These are phyloP conservation scores for Poicephalus meyeri DNA, from an alignment of 2,113 vertebrate species.

Conservation along the genomic window DNA sequence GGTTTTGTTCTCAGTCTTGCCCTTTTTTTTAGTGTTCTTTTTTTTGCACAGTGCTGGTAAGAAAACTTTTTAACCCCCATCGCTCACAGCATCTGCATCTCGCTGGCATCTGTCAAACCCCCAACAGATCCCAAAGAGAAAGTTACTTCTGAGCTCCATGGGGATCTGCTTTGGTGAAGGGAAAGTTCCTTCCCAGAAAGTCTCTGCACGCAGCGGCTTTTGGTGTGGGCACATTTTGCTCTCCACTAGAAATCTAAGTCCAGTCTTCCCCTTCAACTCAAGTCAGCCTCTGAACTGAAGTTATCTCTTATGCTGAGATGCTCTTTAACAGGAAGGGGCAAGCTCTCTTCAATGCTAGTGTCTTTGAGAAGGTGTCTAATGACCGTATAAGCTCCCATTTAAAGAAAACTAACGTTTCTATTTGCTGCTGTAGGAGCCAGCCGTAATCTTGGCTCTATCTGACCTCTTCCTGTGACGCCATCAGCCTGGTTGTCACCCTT, in stretches of 20 bases:
- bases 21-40: neutral
- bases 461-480: neutral
- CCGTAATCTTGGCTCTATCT: neutral
- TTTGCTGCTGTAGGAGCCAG: neutral
- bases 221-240: neutral
- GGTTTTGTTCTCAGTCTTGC: constrained; percentile 41
- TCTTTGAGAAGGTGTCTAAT: neutral
- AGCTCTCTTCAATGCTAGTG: neutral
- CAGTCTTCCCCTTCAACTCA: neutral
- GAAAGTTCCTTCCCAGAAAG: neutral
- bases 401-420: neutral
- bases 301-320: neutral
- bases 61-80: constrained; percentile 24
- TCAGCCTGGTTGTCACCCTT: neutral
- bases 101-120: neutral
- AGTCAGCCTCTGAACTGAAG: neutral
- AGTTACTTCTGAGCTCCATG: neutral
- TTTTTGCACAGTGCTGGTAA: neutral
- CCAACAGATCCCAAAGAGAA: neutral
- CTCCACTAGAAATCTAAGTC: neutral
- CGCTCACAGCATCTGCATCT: neutral
- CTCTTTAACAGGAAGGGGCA: neutral
- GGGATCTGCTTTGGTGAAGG: neutral
- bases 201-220: neutral
- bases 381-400: neutral